Percentiles rank a stretch among this genome's conserved stretches.
Conservation (phyloP, 2,888 invertebrate species). For the Stegophylla sp. region DNA sequence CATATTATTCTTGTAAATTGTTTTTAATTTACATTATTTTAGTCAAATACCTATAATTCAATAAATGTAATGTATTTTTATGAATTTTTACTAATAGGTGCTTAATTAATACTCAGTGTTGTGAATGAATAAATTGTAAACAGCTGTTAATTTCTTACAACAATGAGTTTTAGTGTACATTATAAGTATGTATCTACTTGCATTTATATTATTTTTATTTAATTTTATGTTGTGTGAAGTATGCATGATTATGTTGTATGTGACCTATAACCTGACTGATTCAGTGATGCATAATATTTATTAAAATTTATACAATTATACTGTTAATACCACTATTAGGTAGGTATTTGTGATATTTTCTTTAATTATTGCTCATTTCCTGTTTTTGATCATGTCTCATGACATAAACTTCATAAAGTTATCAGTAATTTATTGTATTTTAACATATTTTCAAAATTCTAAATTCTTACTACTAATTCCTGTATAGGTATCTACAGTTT, state of each 20-base stretch:
- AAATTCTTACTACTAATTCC: too few relatives aligned
- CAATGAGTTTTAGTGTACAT: constrained; percentile 15
- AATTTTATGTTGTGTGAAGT: not conserved
- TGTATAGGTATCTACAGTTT: too few relatives aligned
- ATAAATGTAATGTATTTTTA: not conserved
- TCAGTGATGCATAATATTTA: not conserved
- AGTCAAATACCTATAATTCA: not conserved
- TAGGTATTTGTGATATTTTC: too few relatives aligned
- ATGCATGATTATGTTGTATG: not conserved
- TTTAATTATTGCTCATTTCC: too few relatives aligned
- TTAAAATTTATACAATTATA: not conserved
- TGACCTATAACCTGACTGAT: constrained; percentile 15
- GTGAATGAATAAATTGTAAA: constrained; percentile 31
- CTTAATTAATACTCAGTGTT: not conserved
- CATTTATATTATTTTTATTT: constrained; percentile 15
- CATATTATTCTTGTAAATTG: not conserved
- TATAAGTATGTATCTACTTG: not conserved
- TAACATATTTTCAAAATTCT: too few relatives aligned
- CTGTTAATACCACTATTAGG: too few relatives aligned
- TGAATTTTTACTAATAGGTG: constrained; percentile 1
- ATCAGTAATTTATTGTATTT: too few relatives aligned
- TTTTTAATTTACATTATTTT: not conserved
- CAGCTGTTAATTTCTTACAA: constrained; percentile 48
- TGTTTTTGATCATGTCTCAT: too few relatives aligned
- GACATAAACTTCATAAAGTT: too few relatives aligned